Conservation (phyloP, 1,140 invertebrate genomes). For the Drosophila simulans region DNA sequence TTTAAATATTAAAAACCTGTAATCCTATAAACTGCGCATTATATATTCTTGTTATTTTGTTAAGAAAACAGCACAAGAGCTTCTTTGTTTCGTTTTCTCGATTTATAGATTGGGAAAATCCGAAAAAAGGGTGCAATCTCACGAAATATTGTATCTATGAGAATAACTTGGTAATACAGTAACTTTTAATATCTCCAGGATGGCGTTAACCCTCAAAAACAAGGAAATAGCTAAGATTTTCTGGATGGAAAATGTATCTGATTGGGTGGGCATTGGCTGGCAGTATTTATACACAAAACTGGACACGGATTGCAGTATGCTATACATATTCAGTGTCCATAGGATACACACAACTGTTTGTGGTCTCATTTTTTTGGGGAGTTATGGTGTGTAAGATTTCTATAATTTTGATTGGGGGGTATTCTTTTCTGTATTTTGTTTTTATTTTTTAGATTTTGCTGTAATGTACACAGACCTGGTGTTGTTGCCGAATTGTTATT, state of each 20-base stretch:
- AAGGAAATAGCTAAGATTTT: background rate
- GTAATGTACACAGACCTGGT: constrained; percentile 84
- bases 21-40: background rate
- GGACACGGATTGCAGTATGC: constrained; percentile 8
- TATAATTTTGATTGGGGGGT: constrained; percentile 36
- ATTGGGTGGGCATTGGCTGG: background rate
- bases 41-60: no score
- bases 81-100: no score
- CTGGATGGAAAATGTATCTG: no score
- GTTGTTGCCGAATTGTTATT: constrained; percentile 85
- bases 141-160: background rate
- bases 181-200: constrained; percentile 4
- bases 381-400: constrained; percentile 12
- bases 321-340: constrained; percentile 1
- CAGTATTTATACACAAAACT: constrained; percentile 31
- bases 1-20: constrained; percentile 16
- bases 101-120: background rate
- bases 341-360: constrained; percentile 1
- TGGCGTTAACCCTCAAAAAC: background rate
- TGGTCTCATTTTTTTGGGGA: constrained; percentile 19
- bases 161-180: background rate
- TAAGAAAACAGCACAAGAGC: no score
- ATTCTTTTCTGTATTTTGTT: constrained; percentile 4
- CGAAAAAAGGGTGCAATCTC: background rate
- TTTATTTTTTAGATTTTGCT: constrained; percentile 48